Evolutionary conservation across 2,888 invertebrate genomes (phyloP), one percentile per base, ranked within the genome.

Genomic region (Pristionchus fissidentatus): DNA sequence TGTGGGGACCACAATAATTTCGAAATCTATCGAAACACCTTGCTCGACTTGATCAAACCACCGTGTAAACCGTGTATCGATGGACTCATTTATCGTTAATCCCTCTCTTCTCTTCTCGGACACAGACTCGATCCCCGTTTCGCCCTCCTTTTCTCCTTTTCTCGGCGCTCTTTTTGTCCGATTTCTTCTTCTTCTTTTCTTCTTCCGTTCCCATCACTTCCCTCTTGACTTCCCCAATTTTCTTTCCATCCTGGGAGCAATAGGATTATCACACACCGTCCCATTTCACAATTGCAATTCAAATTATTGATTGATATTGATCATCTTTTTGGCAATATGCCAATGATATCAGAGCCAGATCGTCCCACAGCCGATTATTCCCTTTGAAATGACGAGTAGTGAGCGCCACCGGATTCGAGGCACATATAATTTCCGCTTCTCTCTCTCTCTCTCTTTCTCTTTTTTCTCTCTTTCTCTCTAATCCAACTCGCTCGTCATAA

Each of bases 81-180:
- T 41, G 26, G 70, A 70, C 70, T 7, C 70, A 41, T 70, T 41
- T 70, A 38, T 66, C 62, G 38, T 66, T 66, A 70, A 70, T 70
- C 70, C 70, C 41, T 26, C 70, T 70, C 70, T 22, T 70, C n/a
- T 5, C 70, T 70, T 26, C 15, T 41, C 70, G 26, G 38, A 8
- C 41, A 70, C 43, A 70, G 62, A 10, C 22, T n/a, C 15, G 70
- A 70, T 70, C 70, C n/a, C 41, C 70, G 41, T 70, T 70, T 70
- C 70, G 38, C 66, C 22, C 22, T 66, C 38, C 15, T 70, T 70
- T 70, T 26, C 26, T 41, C 41, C 41, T 70, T 10, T 26, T 41
- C 26, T 41, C 41, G 22, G 35, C 62, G 38, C 38, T 38, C 43
- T n/a, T 26, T 41, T 70, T 15, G 66, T 66, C 38, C 38, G 35